Conservation (phyloP, 2,888 invertebrate genomes). For the Salpingus planirostris region DNA sequence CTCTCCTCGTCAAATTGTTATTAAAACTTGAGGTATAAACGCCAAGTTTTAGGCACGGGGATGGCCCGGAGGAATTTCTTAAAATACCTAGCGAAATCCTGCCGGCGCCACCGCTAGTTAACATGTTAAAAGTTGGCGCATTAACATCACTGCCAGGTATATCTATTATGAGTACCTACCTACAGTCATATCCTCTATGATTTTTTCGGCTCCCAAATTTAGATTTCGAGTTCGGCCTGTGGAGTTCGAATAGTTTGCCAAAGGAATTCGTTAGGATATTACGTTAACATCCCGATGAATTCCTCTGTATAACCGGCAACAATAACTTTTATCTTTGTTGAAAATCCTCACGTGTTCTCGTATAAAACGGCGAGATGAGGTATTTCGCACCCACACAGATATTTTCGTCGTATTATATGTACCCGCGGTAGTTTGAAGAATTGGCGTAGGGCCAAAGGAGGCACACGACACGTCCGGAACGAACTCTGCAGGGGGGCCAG, state of each 20-base stretch:
- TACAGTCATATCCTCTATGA: no score
- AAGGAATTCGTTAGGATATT: conserved; percentile 3
- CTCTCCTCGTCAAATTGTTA: no score
- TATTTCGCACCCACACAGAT: conserved; percentile 28
- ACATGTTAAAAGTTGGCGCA: conserved; percentile 6
- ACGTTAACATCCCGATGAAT: conserved; percentile 6
- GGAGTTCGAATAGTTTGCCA: not conserved
- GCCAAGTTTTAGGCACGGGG: no score
- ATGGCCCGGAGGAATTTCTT: conserved; percentile 7
- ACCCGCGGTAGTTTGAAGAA: conserved; percentile 19
- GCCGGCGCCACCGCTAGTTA: conserved; percentile 5
- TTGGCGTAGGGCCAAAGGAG: conserved; percentile 27
- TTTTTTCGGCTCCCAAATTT: no score
- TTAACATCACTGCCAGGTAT: conserved; percentile 1
- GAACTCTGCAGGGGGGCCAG: conserved; percentile 25
- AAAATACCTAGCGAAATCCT: conserved; percentile 6
- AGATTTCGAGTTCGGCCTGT: no score
- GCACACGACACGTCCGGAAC: conserved; percentile 27
- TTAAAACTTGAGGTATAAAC: no score
- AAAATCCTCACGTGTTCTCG: conserved; percentile 15
- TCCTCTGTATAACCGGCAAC: conserved; percentile 2
- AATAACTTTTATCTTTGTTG: conserved; percentile 14
- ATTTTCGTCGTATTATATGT: conserved; percentile 29
- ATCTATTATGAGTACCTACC: not conserved
- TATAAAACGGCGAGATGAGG: conserved; percentile 18